Evolutionary conservation across 2,113 vertebrate species (phyloP).

Genomic region (Oreochromis spilurus): DNA sequence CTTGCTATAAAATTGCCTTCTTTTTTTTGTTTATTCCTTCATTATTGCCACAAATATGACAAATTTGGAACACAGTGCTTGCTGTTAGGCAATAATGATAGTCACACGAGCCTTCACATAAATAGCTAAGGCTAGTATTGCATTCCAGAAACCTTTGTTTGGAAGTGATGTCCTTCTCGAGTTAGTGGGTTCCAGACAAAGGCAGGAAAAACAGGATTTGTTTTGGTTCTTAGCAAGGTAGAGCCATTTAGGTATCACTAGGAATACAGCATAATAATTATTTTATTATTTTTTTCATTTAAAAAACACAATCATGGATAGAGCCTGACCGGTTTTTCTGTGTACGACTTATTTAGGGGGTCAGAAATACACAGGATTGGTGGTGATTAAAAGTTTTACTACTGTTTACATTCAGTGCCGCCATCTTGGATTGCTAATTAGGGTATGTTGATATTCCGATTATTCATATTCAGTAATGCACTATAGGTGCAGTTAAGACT

Average conservation of each 20-base stretch:
- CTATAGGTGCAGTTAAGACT: background rate
- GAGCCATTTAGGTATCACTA: accelerated
- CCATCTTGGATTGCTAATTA: accelerated
- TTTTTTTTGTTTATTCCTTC: background rate
- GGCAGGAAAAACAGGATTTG: background rate
- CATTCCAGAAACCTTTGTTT: background rate
- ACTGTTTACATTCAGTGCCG: background rate
- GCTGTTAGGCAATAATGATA: background rate
- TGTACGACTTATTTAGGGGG: background rate
- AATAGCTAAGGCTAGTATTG: background rate
- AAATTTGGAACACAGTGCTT: background rate
- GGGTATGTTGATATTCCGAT: background rate
- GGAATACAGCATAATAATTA: background rate
- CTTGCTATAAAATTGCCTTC: background rate
- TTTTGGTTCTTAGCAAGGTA: background rate
- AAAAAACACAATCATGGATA: background rate
- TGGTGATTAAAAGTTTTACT: background rate
- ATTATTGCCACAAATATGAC: background rate
- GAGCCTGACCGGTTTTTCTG: background rate
- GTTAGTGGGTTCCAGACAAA: background rate
- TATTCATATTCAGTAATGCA: background rate
- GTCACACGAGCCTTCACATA: background rate
- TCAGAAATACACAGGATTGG: background rate
- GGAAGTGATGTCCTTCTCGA: background rate
- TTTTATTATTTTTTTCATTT: background rate